Evolutionary conservation across 2,797 vertebrate genomes (phyloP).

Genomic region (Aeoliscus strigatus): DNA sequence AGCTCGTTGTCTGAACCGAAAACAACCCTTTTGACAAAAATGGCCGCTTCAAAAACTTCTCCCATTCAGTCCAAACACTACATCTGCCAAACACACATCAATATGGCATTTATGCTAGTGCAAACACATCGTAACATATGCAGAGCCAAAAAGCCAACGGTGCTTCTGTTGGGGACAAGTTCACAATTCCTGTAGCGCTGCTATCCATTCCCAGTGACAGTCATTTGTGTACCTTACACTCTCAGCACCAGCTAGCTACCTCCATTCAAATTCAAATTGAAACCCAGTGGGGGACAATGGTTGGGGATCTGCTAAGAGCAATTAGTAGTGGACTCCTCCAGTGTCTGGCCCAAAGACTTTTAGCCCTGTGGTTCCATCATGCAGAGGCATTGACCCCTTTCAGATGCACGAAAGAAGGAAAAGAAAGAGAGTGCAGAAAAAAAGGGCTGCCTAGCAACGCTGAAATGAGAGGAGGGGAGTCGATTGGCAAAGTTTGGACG

Average conservation of each 20-base stretch:
- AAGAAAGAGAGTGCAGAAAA: slow-evolving; percentile 53
- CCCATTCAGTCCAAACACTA: slow-evolving; percentile 38
- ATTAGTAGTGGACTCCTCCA: slow-evolving; percentile 73
- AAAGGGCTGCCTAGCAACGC: slow-evolving; percentile 64
- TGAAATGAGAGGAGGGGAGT: slow-evolving; percentile 52
- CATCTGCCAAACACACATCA: slow-evolving; percentile 55
- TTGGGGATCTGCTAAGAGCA: slow-evolving; percentile 63
- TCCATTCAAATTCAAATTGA: slow-evolving; percentile 77
- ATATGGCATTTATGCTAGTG: slow-evolving; percentile 55
- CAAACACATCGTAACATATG: slow-evolving; percentile 61
- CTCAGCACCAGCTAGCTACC: slow-evolving; percentile 67
- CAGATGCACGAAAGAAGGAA: slow-evolving; percentile 57
- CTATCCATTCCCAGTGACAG: slow-evolving; percentile 71
- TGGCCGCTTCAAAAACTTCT: slow-evolving; percentile 40
- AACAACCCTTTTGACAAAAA: slow-evolving; percentile 44
- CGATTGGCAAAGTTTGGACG: slow-evolving; percentile 47
- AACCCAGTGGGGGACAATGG: slow-evolving; percentile 60
- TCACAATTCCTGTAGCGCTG: slow-evolving; percentile 55
- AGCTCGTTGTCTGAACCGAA: slow-evolving; percentile 9
- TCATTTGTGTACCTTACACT: slow-evolving; percentile 78
- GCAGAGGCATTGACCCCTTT: slow-evolving; percentile 71
- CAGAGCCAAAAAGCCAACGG: slow-evolving; percentile 69
- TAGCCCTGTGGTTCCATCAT: slow-evolving; percentile 67
- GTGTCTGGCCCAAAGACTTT: slow-evolving; percentile 68
- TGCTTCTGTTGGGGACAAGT: slow-evolving; percentile 60